phyloP scores from a whole-genome alignment of 1,140 invertebrate species.

The Drosophila bifasciata region DNA sequence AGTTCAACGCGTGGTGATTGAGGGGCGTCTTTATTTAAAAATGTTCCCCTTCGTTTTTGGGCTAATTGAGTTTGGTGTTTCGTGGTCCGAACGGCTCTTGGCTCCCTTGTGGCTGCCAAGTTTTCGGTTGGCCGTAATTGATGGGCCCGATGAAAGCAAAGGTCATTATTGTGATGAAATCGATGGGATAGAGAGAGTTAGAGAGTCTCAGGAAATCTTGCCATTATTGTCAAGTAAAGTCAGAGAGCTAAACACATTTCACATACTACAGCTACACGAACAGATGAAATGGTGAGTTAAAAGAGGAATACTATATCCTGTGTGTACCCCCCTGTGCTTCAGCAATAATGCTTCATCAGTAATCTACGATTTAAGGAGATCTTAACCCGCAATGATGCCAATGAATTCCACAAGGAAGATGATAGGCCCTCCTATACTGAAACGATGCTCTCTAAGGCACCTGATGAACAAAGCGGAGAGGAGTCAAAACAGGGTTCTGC shows the following conservation, averaged over 20 bases:
- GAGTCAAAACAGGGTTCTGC: no score
- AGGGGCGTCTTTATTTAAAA: slow-evolving; percentile 2
- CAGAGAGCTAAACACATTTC: slow-evolving; percentile 6
- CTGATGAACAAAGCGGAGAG: no score
- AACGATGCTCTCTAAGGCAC: no score
- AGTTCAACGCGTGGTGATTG: slow-evolving; percentile 39
- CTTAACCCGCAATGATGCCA: no score
- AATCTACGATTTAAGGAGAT: no score
- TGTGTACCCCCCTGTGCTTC: neutral
- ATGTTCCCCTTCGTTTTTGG: slow-evolving; percentile 25
- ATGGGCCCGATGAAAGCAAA: slow-evolving; percentile 60
- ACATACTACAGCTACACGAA: slow-evolving; percentile 30
- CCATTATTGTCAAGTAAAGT: slow-evolving; percentile 50
- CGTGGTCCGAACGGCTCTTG: slow-evolving; percentile 54
- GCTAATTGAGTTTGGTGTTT: slow-evolving; percentile 73
- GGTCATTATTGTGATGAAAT: slow-evolving; percentile 65
- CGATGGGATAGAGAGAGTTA: slow-evolving; percentile 18
- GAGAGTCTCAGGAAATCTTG: slow-evolving; percentile 25
- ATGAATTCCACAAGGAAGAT: no score
- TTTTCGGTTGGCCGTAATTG: slow-evolving; percentile 52
- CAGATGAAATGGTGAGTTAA: slow-evolving; percentile 30
- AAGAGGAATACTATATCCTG: neutral
- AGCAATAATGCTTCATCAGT: neutral
- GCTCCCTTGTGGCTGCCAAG: slow-evolving; percentile 74
- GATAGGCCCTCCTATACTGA: no score